Percentiles rank a stretch among this genome's conserved stretches.
Evolutionary conservation across 2,113 vertebrate genomes (phyloP).

Genomic region (Camelus dromedarius): DNA sequence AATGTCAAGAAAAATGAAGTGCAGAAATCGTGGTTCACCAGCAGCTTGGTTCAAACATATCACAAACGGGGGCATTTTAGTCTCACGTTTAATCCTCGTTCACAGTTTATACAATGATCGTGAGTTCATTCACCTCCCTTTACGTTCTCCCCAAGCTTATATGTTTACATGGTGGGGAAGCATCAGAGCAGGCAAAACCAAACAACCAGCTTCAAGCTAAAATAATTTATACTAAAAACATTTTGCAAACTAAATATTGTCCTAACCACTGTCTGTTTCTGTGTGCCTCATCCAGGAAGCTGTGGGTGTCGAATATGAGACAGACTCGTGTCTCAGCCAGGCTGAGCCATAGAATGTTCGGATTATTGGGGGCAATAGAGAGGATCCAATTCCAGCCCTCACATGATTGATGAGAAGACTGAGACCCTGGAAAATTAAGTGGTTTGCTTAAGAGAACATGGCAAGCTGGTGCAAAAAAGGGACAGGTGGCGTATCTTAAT

Average conservation of each 20-base stretch:
- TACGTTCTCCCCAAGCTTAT: background rate
- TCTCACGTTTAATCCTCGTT: conserved; percentile 1
- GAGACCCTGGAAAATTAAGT: background rate
- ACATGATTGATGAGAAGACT: background rate
- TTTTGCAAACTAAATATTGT: conserved; percentile 71
- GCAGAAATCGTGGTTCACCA: conserved; percentile 2
- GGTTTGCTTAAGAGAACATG: background rate
- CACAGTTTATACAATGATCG: conserved; percentile 40
- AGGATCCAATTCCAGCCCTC: background rate
- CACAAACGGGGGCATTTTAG: conserved; percentile 10
- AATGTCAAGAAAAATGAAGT: conserved; percentile 71
- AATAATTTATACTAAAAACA: conserved; percentile 65
- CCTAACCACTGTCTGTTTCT: conserved; percentile 20
- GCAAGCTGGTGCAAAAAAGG: background rate
- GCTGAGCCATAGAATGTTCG: background rate
- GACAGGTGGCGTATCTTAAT: background rate
- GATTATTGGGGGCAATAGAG: background rate
- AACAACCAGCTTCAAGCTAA: conserved; percentile 58
- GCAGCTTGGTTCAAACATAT: background rate
- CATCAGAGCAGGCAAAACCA: conserved; percentile 56
- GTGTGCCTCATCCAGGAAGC: conserved; percentile 2
- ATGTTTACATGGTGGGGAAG: conserved; percentile 69
- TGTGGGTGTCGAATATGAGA: background rate
- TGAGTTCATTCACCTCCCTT: background rate
- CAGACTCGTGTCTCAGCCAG: background rate